Base-by-base conservation (phyloP, 2,797 vertebrate genomes). In the Brachyalestes nurse region DNA sequence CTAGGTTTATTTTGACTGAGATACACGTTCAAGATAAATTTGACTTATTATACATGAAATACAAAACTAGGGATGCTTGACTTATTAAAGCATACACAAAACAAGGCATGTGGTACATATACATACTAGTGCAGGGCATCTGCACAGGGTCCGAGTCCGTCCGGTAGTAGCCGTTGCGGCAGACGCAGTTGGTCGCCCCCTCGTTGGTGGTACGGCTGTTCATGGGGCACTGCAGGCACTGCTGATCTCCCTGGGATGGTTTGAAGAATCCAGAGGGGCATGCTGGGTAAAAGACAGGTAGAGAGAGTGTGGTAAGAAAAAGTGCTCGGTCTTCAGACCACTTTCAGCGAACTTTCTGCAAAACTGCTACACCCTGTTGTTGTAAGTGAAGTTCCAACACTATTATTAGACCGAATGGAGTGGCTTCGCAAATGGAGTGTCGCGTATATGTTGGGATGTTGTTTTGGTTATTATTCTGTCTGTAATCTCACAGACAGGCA, bases 41-140 rank as follows among this genome's bases (percentile, higher is more conserved):
- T 28, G 13, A 64, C 0, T 61, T 19, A 6, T 9, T 76, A 28
- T 21, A n/a, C 13, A 42, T 10, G n/a, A 57, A 57, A 57, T n/a
- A 5, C 8, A 5, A 71, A 71, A 28, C 51, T 28, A 70, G 16
- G 17, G 17, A 47, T 21, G 17, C 23, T 72, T 28, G 16, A 73
- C 1, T 40, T 14, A 25, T 53, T 60, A 47, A 25, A 57, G 25
- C 21, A 40, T 25, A 21, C 69, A 70, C 83, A 21, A 47, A 49
- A 75, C 64, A 25, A 82, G 51, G 16, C n/a, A 16, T 19, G 8
- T 65, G 14, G 67, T 14, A n/a, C 14, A 45, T 55, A n/a, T 38
- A 94, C 96, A 0, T 96, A 99, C 97, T 97, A 86, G 97, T 99
- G 81, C 97, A 99, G 0, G 97, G 97, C 97, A 96, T 99, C 91